A percentile compares a stretch with the other conserved stretches of the same genome.
Conservation (phyloP, 2,888 invertebrate species). For the Lissonota sp. region DNA sequence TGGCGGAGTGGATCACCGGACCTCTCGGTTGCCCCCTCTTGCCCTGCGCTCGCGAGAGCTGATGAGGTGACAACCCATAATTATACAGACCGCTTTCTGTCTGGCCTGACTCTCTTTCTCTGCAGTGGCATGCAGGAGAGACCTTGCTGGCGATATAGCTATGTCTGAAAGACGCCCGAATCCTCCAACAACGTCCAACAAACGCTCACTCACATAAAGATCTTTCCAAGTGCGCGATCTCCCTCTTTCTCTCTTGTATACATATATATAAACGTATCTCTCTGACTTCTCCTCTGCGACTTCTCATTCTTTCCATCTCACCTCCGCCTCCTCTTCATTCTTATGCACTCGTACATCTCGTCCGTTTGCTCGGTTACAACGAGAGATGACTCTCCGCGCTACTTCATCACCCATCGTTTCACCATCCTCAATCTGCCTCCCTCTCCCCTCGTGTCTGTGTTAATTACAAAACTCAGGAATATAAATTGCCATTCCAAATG, state of each 20-base stretch:
- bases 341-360: slow-evolving; percentile 62
- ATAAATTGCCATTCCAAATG: slow-evolving; percentile 80
- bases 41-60: slow-evolving; percentile 72
- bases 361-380: slow-evolving; percentile 57
- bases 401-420: slow-evolving; percentile 60
- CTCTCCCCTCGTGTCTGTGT: slow-evolving; percentile 69
- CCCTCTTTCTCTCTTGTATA: slow-evolving; percentile 29
- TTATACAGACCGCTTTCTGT: slow-evolving; percentile 83
- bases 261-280: not conserved
- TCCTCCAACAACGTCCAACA: slow-evolving; percentile 75
- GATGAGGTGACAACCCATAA: slow-evolving; percentile 84
- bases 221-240: slow-evolving; percentile 58
- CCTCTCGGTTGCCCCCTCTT: slow-evolving; percentile 50
- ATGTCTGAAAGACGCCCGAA: slow-evolving; percentile 64
- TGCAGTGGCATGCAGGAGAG: slow-evolving; percentile 82
- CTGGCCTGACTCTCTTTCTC: slow-evolving; percentile 76
- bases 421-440: slow-evolving; percentile 46
- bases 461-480: slow-evolving; percentile 81
- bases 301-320: slow-evolving; percentile 52
- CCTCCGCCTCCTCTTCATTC: slow-evolving; percentile 53
- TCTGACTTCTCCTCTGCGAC: slow-evolving; percentile 53
- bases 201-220: slow-evolving; percentile 58
- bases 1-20: slow-evolving; percentile 58
- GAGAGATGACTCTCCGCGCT: slow-evolving; percentile 62
- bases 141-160: slow-evolving; percentile 67